Percentiles rank a stretch among this genome's conserved stretches.
Conservation (phyloP, 2,888 invertebrate species). For the Chironomus riparius region DNA sequence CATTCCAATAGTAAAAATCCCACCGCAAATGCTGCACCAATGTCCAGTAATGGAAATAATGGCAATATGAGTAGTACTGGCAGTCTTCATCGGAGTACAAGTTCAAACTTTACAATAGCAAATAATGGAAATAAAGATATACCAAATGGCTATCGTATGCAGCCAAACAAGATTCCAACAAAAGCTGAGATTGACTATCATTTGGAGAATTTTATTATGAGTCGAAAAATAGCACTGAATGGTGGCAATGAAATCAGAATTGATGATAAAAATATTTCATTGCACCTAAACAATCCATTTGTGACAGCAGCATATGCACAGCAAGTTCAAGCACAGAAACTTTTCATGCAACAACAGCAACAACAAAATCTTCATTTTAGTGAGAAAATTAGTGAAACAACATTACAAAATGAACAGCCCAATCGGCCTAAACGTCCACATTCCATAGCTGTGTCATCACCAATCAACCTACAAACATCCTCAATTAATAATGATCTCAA, state of each 20-base stretch:
- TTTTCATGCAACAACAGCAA: constrained; percentile 27
- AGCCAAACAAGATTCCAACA: constrained; percentile 17
- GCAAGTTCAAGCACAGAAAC: constrained; percentile 23
- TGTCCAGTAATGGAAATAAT: background rate
- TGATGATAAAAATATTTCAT: constrained; percentile 32
- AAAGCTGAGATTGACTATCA: constrained; percentile 27
- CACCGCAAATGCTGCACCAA: background rate
- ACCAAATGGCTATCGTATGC: constrained; percentile 29
- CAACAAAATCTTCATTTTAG: constrained; percentile 23
- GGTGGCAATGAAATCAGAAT: constrained; percentile 32
- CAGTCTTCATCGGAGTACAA: constrained; percentile 6
- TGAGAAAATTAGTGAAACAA: constrained; percentile 31
- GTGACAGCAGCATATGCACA: constrained; percentile 28
- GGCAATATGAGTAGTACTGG: background rate
- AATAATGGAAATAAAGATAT: constrained; percentile 14
- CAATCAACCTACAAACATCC: constrained; percentile 4
- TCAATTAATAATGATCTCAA: constrained; percentile 13
- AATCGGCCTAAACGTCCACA: constrained; percentile 48
- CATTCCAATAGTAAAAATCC: constrained; percentile 1
- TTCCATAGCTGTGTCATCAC: constrained; percentile 48
- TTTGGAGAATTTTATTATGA: constrained; percentile 30
- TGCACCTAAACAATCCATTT: constrained; percentile 32
- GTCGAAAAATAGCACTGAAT: constrained; percentile 31
- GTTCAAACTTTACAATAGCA: constrained; percentile 11
- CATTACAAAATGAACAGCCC: constrained; percentile 27